phyloP scores from a whole-genome alignment of 1,140 invertebrate species.

The Diprion similis region DNA sequence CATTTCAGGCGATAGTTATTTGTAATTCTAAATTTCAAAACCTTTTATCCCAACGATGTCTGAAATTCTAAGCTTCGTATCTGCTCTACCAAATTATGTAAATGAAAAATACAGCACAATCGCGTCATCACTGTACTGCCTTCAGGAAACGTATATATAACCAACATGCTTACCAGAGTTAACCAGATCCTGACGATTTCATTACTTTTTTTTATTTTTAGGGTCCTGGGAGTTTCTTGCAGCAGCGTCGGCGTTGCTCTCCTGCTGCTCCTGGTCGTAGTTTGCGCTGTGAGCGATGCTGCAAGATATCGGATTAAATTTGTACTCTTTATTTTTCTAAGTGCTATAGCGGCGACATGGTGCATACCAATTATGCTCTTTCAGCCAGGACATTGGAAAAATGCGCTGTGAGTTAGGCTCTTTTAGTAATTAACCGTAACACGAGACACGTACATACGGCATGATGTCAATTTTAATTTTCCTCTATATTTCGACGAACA shows the following conservation, averaged over 20 bases:
- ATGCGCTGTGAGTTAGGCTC: constrained; percentile 75
- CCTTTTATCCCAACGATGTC: background rate
- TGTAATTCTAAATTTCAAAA: background rate
- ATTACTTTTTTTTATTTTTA: constrained; percentile 37
- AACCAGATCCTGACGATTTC: no score
- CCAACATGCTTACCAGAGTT: background rate
- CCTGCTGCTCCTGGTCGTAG: constrained; percentile 45
- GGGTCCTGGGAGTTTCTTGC: constrained; percentile 48
- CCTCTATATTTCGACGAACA: constrained; percentile 12
- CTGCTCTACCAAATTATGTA: background rate
- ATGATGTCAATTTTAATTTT: constrained; percentile 22
- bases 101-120: constrained; percentile 1
- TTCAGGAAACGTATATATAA: background rate
- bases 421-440: constrained; percentile 17
- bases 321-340: constrained; percentile 66
- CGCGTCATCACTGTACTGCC: background rate
- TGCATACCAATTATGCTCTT: constrained; percentile 78
- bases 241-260: constrained; percentile 46
- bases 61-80: background rate
- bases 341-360: constrained; percentile 65
- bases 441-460: background rate
- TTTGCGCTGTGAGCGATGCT: constrained; percentile 58
- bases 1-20: background rate
- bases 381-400: constrained; percentile 71
- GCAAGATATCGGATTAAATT: constrained; percentile 69